Conservation (phyloP, 2,113 vertebrate species). For the Pangasianodon hypophthalmus region DNA sequence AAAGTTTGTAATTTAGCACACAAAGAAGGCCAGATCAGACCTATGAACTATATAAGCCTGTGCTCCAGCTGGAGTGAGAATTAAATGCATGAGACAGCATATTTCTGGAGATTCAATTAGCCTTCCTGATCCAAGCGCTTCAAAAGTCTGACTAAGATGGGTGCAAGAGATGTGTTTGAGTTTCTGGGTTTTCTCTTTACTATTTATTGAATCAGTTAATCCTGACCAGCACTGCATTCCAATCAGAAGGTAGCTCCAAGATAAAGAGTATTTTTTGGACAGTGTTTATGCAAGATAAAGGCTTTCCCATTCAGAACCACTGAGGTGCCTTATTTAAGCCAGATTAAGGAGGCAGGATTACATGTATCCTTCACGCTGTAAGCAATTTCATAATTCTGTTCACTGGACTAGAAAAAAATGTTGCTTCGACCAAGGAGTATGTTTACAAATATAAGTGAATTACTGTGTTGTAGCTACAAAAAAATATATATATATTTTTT, state of each 20-base stretch:
- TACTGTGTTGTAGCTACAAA: not conserved
- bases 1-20: conserved; percentile 1
- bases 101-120: not conserved
- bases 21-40: not conserved
- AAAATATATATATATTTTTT: too few species aligned
- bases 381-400: conserved; percentile 5
- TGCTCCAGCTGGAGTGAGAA: conserved; percentile 4
- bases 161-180: not conserved
- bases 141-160: not conserved
- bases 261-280: not conserved
- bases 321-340: not conserved
- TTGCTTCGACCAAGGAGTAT: not conserved
- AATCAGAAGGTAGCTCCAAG: not conserved
- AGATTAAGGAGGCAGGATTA: conserved; percentile 4
- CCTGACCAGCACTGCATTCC: not conserved
- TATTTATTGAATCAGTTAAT: conserved; percentile 4
- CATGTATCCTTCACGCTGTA: not conserved
- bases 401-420: not conserved
- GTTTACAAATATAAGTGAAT: not conserved
- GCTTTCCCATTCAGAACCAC: conserved; percentile 4
- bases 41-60: not conserved
- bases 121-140: not conserved
- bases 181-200: not conserved
- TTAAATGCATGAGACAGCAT: not conserved
- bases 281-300: not conserved